Base-by-base conservation (phyloP, 1,140 invertebrate genomes). In the Diplogasteroides magnus region DNA sequence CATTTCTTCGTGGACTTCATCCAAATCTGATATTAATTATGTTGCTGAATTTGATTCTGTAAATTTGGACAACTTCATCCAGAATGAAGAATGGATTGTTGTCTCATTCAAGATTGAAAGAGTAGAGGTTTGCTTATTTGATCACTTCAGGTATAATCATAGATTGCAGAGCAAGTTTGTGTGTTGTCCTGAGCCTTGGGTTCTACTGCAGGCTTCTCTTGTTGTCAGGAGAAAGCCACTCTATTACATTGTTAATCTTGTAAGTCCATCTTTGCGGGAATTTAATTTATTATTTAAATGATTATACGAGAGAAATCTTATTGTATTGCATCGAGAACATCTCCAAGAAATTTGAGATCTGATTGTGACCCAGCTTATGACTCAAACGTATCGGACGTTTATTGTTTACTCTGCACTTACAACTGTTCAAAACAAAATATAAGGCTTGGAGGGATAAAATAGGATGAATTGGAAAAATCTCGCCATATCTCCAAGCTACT, bases 21-120 rank as follows among this genome's bases (percentile, higher is more conserved):
- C 79, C 31, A 76, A 79, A 68, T 72, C 73, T 32, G 79, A 76
- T 56, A 82, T 82, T 57, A 77, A 82, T 69, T 82, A 82, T 60
- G 68, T 67, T 25, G 69, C 81, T 14, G 80, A 82, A 62, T 77
- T 74, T 48, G 77, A 81, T 37, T 70, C 59, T 28, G 81, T 82
- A 23, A 82, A 82, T 68, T 65, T 83, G 67, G 76, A 79, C 60
- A 81, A 81, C 37, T 82, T 81, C 61, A 82, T 82, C 61, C 80
- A 79, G 13, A 82, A 82, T 64, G 80, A 82, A 64, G 80, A 82
- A 72, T 82, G 80, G 80, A 79, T 80, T n/a, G 79, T 82, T 37
- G 77, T 82, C 37, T 77, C 74, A 58, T 82, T 82, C 37, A 69
- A 80, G 31, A 77, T 82, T 55, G 66, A 69, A 58, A 58, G 80